These are phyloP conservation scores for Henicopernis longicauda DNA, from an alignment of 2,113 vertebrate genomes.

Conservation along the genomic window DNA sequence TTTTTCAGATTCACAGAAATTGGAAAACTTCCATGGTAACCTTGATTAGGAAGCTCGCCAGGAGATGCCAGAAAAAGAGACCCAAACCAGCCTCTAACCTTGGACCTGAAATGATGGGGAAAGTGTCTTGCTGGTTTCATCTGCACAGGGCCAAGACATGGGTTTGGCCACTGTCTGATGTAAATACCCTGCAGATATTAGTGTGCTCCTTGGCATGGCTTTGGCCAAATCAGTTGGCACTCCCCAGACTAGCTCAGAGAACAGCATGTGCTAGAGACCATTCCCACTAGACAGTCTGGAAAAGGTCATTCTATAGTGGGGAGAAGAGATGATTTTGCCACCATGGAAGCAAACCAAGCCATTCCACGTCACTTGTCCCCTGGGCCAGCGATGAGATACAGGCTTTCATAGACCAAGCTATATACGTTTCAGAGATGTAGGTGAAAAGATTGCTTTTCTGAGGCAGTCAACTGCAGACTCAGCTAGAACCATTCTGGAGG, in stretches of 20 bases:
- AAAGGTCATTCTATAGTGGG: neutral
- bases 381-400: neutral
- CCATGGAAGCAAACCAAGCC: neutral
- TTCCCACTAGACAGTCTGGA: neutral
- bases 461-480: neutral
- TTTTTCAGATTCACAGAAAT: neutral
- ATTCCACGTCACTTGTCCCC: neutral
- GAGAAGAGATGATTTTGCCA: neutral
- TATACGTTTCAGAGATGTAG: neutral
- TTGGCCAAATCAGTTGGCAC: neutral
- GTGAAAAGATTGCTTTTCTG: neutral
- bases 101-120: neutral
- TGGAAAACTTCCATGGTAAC: neutral
- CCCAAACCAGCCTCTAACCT: neutral
- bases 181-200: neutral
- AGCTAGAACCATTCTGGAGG: neutral
- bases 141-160: too few species aligned
- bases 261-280: neutral
- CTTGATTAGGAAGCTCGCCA: neutral
- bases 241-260: neutral
- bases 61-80: neutral
- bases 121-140: neutral
- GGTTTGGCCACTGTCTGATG: neutral
- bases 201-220: neutral
- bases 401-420: neutral